Conservation (phyloP, 2,888 invertebrate genomes). For the Acanthosepion lycidas region DNA sequence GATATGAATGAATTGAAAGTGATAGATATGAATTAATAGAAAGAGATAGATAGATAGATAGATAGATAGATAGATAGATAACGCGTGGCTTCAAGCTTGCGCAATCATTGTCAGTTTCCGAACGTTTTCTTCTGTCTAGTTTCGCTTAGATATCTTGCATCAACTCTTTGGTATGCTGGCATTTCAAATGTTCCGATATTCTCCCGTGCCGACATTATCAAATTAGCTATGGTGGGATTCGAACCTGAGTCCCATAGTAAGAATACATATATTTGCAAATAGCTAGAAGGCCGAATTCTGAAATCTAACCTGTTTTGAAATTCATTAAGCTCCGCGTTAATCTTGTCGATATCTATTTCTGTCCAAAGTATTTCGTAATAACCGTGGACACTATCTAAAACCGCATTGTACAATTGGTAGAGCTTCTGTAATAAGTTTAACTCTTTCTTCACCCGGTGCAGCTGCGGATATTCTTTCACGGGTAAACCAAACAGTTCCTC, state of each 20-base stretch:
- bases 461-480: slow-evolving; percentile 70
- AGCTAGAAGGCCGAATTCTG: not conserved
- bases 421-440: slow-evolving; percentile 73
- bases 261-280: not conserved
- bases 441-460: slow-evolving; percentile 70
- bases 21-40: too few relatives aligned
- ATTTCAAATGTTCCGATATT: too few relatives aligned
- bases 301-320: slow-evolving; percentile 70
- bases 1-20: not conserved
- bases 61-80: too few relatives aligned
- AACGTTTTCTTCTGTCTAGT: too few relatives aligned
- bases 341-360: slow-evolving; percentile 74
- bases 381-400: slow-evolving; percentile 72
- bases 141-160: too few relatives aligned
- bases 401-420: slow-evolving; percentile 72
- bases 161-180: too few relatives aligned
- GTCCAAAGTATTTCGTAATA: slow-evolving; percentile 74
- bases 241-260: too few relatives aligned
- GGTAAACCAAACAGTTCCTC: slow-evolving; percentile 73
- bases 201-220: too few relatives aligned
- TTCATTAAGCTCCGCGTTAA: slow-evolving; percentile 70
- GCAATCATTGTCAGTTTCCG: too few relatives aligned
- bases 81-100: too few relatives aligned
- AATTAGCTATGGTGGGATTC: too few relatives aligned
- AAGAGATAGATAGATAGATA: too few relatives aligned